Evolutionary conservation across 2,888 invertebrate genomes (phyloP), one percentile per base, ranked within the genome.

Genomic region (Machimus rusticus): DNA sequence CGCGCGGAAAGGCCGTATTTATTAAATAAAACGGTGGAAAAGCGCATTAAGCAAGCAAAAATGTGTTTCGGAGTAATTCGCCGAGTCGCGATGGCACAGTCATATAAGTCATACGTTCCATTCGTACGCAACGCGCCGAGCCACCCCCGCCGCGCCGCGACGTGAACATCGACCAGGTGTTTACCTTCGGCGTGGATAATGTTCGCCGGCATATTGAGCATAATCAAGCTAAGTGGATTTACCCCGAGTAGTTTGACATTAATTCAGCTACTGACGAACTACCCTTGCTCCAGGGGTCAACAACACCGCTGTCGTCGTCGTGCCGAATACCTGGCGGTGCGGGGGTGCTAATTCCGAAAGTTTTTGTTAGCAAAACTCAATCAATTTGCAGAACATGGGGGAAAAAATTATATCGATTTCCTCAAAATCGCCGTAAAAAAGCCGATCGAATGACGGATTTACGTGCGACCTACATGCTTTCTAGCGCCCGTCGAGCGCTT

Each of bases 141-240:
- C 34, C 51, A n/a, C 8, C 12, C 23, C 19, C 66, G 28, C 12
- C 51, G 19, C 43, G 23, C 14, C 46, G 4, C 51, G 9, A 16
- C 16, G 55, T 55, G 55, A 16, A 55, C 46, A 51, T 23, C 43
- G 43, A 46, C 81, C 81, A 82, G 55, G 57, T 82, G 57, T 66
- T 82, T 66, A 66, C 82, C 82, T 82, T 82, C 82, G 37, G 19
- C 12, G 23, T 82, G 82, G 66, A 82, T 82, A 55, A 82, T 19
- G 57, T 51, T 37, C 19, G 19, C 31, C 34, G 37, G 57, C 51
- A 82, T 37, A 57, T 19, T 34, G n/a, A 66, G 82, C 57, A 66
- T 82, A 82, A 82, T 82, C 82, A 66, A 82, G 57, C 82, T 82
- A 82, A 82, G 51, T 82, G 82, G 82, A 82, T 82, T 82, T 82